Base-by-base conservation (phyloP, 2,797 vertebrate genomes). In the Peromyscus eremicus region DNA sequence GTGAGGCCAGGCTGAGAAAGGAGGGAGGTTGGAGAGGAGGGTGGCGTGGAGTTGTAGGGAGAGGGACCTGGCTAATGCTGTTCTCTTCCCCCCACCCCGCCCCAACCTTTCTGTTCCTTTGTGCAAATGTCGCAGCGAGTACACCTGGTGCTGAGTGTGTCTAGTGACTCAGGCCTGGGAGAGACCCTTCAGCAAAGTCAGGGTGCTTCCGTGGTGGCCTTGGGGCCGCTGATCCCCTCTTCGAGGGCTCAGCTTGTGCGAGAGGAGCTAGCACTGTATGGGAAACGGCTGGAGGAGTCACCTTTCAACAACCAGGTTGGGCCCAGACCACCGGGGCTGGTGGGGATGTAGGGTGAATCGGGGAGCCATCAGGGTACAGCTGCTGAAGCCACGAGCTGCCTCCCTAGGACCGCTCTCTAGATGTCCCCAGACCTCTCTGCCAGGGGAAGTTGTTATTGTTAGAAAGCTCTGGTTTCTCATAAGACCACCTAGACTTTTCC, bases 221-320 rank as follows among this genome's bases (percentile, higher is more conserved):
- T 99, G 96, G 98, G 98, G 29, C 98, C 98, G 40, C 99, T 99
- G 62, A 98, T 98, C 27, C 92, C 99, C 62, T 91, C 95, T 0
- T 99, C 99, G 93, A 98, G 98, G 79, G 99, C 96, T 95, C 98
- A 98, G 94, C 98, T 99, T 0, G 98, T 99, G 95, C 98, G 99
- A 98, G 99, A 98, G 68, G 98, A 98, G 71, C 98, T 99, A 80
- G 99, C 99, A 14, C 75, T 98, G 4, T 99, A 99, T 0, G 99
- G 99, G 89, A 99, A 99, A 98, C 99, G 99, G 92, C 99, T 99
- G 97, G 99, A 99, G 4, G 99, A 99, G 94, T 98, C 99, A 14
- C 98, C 99, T 0, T 99, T 99, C 97, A 99, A 99, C 98, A 99
- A 99, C 98, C 99, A 99, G 99, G 99, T 98, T 66, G 87, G 97